Evolutionary conservation across 1,140 invertebrate genomes (phyloP).

Genomic region (Sogatella furcifera): DNA sequence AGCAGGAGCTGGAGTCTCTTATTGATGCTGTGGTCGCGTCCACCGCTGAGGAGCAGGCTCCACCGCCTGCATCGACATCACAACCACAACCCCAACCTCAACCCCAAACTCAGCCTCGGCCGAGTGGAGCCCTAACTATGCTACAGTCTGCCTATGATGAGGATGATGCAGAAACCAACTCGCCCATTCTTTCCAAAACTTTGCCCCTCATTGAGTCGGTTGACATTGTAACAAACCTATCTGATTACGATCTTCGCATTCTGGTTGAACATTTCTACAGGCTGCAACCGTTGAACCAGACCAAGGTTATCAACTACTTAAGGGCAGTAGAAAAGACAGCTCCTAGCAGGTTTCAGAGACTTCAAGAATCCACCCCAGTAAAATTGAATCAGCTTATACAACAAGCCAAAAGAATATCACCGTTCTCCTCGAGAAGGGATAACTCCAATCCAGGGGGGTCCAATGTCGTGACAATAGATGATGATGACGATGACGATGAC

Average conservation of each 20-base stretch:
- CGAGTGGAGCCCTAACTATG: conserved; percentile 4
- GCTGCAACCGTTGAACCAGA: neutral
- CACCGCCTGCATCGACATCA: conserved; percentile 22
- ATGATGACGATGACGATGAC: conserved; percentile 37
- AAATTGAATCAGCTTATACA: neutral
- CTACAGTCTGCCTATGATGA: conserved; percentile 14
- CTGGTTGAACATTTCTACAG: conserved; percentile 6
- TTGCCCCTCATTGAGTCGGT: neutral
- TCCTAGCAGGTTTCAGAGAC: neutral
- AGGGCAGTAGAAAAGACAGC: neutral
- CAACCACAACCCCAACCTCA: conserved; percentile 4
- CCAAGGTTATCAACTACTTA: neutral
- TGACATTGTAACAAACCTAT: neutral
- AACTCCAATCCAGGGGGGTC: conserved; percentile 31
- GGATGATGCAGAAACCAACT: neutral
- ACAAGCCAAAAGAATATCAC: conserved; percentile 30
- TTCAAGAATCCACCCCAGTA: neutral
- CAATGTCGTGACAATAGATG: conserved; percentile 10
- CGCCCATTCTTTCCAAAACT: neutral
- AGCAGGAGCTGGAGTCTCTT: conserved; percentile 60
- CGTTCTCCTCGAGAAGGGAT: conserved; percentile 33
- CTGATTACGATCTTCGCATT: neutral
- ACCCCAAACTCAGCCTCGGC: conserved; percentile 3
- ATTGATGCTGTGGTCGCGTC: conserved; percentile 63
- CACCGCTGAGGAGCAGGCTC: conserved; percentile 39